These are phyloP conservation scores for Philaethria dido DNA, from an alignment of 2,888 invertebrate species.

Conservation along the genomic window DNA sequence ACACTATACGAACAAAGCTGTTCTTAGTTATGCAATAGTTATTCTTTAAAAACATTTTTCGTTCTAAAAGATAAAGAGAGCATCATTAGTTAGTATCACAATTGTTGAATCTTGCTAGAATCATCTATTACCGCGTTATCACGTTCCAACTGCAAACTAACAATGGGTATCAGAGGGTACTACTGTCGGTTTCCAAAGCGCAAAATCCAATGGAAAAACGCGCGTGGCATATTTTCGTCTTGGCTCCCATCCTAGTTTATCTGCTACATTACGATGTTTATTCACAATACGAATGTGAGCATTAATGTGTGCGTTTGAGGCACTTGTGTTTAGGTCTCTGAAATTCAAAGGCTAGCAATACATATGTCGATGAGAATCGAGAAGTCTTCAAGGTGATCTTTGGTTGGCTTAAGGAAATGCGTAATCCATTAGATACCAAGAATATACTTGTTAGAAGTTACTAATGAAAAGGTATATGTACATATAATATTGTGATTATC, in stretches of 20 bases:
- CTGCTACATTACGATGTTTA: conserved; percentile 84
- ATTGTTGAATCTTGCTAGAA: conserved; percentile 42
- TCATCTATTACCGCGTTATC: conserved; percentile 52
- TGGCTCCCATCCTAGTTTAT: conserved; percentile 84
- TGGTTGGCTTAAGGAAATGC: conserved; percentile 28
- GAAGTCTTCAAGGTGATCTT: conserved; percentile 40
- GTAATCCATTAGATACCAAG: conserved; percentile 32
- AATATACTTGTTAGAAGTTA: conserved; percentile 4
- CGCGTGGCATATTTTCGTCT: conserved; percentile 84
- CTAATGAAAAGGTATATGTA: background rate
- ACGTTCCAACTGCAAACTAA: conserved; percentile 64
- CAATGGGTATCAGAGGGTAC: conserved; percentile 67
- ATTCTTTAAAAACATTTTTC: conserved; percentile 42
- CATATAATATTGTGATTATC: conserved; percentile 30
- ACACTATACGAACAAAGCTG: conserved; percentile 32
- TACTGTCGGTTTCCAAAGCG: conserved; percentile 80
- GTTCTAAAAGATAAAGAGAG: conserved; percentile 39
- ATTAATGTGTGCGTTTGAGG: conserved; percentile 79
- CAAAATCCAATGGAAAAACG: conserved; percentile 83
- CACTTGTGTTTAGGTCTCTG: conserved; percentile 68
- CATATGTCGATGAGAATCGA: conserved; percentile 43
- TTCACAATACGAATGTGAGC: conserved; percentile 83
- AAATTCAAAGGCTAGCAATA: conserved; percentile 42
- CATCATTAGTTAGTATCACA: conserved; percentile 29
- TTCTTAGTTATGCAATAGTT: conserved; percentile 45